These are phyloP conservation scores for Leuciscus idus DNA, from an alignment of 2,113 vertebrate species.

Conservation along the genomic window DNA sequence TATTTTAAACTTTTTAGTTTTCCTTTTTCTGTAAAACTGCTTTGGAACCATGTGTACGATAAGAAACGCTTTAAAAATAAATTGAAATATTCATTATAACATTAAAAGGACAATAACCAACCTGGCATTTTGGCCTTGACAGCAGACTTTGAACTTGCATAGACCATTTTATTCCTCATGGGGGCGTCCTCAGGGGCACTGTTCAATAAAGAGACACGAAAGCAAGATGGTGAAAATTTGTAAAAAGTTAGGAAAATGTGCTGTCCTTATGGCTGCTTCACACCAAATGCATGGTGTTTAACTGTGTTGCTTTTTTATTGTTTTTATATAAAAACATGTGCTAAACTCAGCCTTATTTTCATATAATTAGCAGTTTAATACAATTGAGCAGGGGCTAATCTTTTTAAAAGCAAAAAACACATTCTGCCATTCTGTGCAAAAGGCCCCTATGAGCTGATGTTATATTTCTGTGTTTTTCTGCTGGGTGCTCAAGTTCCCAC, in stretches of 20 bases:
- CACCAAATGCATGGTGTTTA: not conserved
- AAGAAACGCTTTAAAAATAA: not conserved
- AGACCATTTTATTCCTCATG: conserved; percentile 78
- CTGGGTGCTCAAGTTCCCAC: not conserved
- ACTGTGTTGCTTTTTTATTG: not conserved
- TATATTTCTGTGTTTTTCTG: not conserved
- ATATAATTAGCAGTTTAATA: too few species aligned
- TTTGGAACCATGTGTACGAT: not conserved
- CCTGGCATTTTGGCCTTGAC: conserved; percentile 73
- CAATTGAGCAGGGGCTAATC: not conserved
- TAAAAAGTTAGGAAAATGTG: not conserved
- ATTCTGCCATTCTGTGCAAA: too few species aligned
- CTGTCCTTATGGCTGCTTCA: not conserved
- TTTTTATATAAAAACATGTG: not conserved
- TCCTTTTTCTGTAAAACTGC: not conserved
- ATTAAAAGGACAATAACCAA: conserved; percentile 51
- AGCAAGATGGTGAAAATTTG: not conserved
- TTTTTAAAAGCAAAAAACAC: not conserved
- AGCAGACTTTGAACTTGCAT: conserved; percentile 78
- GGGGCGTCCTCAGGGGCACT: conserved; percentile 75
- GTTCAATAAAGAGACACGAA: not conserved
- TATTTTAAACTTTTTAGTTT: not conserved
- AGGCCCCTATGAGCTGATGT: not conserved
- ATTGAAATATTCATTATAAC: not conserved
- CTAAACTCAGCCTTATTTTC: too few species aligned